Percentiles rank a stretch among this genome's conserved stretches.
Evolutionary conservation across 2,113 vertebrate species (phyloP).

Genomic region (Hippolais icterina): DNA sequence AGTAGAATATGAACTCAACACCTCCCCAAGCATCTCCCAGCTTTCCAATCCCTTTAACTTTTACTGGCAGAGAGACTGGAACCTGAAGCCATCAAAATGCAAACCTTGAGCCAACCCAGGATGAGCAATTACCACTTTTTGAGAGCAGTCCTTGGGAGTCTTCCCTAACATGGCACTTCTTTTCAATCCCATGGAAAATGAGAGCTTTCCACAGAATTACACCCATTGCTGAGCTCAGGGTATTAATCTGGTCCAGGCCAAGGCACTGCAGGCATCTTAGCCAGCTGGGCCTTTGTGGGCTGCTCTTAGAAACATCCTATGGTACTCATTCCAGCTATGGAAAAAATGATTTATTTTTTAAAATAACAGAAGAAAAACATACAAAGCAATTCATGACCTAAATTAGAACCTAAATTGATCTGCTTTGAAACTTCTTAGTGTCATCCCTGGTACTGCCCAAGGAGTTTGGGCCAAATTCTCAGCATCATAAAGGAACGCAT

Average conservation of each 20-base stretch:
- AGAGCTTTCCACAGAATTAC: neutral
- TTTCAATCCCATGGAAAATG: neutral
- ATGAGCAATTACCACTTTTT: neutral
- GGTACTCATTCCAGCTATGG: neutral
- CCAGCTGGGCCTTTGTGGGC: neutral
- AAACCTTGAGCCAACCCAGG: neutral
- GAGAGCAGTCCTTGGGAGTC: neutral
- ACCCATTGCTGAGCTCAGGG: neutral
- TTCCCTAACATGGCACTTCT: neutral
- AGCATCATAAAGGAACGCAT: neutral
- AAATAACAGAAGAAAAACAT: fast-evolving
- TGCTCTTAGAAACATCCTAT: neutral
- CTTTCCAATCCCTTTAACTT: neutral
- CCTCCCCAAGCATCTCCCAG: neutral
- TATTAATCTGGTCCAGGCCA: too few species aligned
- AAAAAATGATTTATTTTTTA: neutral
- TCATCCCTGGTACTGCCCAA: neutral
- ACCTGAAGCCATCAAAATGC: neutral
- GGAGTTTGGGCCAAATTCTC: neutral
- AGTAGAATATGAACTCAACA: neutral
- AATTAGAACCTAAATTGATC: neutral
- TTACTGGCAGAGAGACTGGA: neutral
- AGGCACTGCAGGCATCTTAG: neutral
- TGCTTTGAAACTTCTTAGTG: neutral
- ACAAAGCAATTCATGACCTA: neutral